Evolutionary conservation across 1,140 invertebrate species (phyloP).

Genomic region (Leptestheria dahalacensis): DNA sequence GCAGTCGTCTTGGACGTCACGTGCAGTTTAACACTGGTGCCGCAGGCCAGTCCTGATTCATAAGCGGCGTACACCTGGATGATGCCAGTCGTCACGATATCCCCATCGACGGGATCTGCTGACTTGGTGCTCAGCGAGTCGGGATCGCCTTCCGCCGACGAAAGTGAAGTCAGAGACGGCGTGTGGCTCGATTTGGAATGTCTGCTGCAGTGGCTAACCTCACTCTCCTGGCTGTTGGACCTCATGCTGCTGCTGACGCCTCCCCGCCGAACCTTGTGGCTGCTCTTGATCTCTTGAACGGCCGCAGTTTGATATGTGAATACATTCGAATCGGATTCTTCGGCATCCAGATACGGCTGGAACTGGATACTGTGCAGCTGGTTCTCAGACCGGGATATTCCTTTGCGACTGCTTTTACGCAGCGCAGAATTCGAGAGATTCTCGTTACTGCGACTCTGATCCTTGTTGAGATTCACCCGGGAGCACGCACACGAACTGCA

Average conservation of each 20-base stretch:
- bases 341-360: slow-evolving; percentile 4
- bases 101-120: neutral
- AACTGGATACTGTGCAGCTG: slow-evolving; percentile 9
- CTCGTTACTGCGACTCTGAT: slow-evolving; percentile 9
- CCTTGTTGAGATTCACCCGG: neutral
- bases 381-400: slow-evolving; percentile 10
- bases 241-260: slow-evolving; percentile 9
- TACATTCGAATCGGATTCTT: neutral
- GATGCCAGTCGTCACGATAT: slow-evolving; percentile 22
- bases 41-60: slow-evolving; percentile 76
- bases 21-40: slow-evolving; percentile 82
- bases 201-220: neutral
- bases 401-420: neutral
- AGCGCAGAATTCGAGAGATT: neutral
- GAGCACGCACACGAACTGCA: slow-evolving; percentile 10
- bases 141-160: slow-evolving; percentile 11
- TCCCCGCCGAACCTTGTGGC: neutral
- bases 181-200: slow-evolving; percentile 8
- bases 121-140: slow-evolving; percentile 9
- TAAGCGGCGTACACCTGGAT: slow-evolving; percentile 80
- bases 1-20: slow-evolving; percentile 79
- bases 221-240: slow-evolving; percentile 15
- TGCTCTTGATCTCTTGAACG: neutral
- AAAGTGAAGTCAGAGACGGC: slow-evolving; percentile 10
- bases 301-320: neutral